These are phyloP conservation scores for Orchestes rusci DNA, from an alignment of 2,888 invertebrate genomes.

Conservation along the genomic window DNA sequence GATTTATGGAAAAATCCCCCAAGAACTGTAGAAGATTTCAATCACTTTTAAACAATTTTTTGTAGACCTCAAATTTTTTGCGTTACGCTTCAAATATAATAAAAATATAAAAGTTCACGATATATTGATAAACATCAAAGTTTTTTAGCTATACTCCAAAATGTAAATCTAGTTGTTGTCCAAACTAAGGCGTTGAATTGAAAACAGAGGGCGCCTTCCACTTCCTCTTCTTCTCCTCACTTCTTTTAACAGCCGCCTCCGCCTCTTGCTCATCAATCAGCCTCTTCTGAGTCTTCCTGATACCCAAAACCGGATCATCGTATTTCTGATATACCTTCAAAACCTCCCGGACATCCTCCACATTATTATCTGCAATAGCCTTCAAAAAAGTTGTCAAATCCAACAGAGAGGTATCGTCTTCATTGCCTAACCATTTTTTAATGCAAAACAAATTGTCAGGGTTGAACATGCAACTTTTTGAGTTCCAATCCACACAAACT, in stretches of 20 bases:
- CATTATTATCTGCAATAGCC: constrained; percentile 75
- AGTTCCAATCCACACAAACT: constrained; percentile 91
- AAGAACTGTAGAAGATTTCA: too few species aligned
- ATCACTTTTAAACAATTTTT: too few species aligned
- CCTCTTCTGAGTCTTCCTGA: constrained; percentile 81
- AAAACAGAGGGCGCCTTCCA: too few species aligned
- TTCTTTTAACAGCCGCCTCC: constrained; percentile 44
- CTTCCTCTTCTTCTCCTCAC: too few species aligned
- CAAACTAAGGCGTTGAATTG: too few species aligned
- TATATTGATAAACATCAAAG: too few species aligned
- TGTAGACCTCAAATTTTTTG: too few species aligned
- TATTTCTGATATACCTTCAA: constrained; percentile 85
- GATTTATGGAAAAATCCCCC: too few species aligned
- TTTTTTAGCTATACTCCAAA: too few species aligned
- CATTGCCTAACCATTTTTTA: constrained; percentile 86
- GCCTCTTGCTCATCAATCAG: constrained; percentile 61
- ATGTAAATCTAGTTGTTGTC: too few species aligned
- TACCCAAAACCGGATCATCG: constrained; percentile 86
- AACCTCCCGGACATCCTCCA: constrained; percentile 89
- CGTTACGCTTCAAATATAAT: too few species aligned
- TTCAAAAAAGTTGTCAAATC: constrained; percentile 67
- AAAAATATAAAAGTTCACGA: too few species aligned
- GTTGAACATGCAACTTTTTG: constrained; percentile 65
- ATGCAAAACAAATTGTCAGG: constrained; percentile 85
- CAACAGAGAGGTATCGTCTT: constrained; percentile 78